Percentiles rank a stretch among this genome's conserved stretches.
These are phyloP conservation scores for Hyperopisus bebe DNA, from an alignment of 2,113 vertebrate species.

Conservation along the genomic window DNA sequence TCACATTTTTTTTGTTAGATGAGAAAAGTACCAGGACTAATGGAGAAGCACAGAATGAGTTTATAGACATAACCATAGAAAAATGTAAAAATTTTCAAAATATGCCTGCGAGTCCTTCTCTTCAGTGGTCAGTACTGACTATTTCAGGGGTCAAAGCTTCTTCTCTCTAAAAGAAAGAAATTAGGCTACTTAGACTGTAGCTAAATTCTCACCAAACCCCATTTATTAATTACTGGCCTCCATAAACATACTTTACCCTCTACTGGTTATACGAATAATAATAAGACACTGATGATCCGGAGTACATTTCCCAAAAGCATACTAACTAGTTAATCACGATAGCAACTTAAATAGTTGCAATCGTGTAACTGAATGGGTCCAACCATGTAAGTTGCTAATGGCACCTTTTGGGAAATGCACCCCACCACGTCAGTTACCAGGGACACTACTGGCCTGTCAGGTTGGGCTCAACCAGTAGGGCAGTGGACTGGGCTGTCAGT, in stretches of 20 bases:
- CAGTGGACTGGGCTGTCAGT: not conserved
- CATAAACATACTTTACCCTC: not conserved
- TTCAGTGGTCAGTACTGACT: slow-evolving; percentile 38
- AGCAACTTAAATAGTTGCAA: not conserved
- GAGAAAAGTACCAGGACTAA: not conserved
- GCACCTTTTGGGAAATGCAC: not conserved
- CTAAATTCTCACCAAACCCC: not conserved
- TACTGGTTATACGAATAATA: not conserved
- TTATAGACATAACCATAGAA: not conserved
- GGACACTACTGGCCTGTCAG: not conserved
- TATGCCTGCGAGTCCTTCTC: not conserved
- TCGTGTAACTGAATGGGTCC: not conserved
- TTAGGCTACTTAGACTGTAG: not conserved
- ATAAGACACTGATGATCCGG: not conserved
- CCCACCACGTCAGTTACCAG: not conserved
- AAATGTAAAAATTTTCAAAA: not conserved
- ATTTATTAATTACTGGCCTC: not conserved
- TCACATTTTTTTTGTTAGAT: not conserved
- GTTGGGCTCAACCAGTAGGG: not conserved
- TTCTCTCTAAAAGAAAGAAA: slow-evolving; percentile 52
- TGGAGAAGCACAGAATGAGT: not conserved
- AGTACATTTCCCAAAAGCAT: not conserved
- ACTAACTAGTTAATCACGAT: not conserved
- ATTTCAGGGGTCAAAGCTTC: slow-evolving; percentile 27
- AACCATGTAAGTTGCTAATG: not conserved